Base-by-base conservation (phyloP, 2,113 vertebrate genomes). In the Calidris pugnax region DNA sequence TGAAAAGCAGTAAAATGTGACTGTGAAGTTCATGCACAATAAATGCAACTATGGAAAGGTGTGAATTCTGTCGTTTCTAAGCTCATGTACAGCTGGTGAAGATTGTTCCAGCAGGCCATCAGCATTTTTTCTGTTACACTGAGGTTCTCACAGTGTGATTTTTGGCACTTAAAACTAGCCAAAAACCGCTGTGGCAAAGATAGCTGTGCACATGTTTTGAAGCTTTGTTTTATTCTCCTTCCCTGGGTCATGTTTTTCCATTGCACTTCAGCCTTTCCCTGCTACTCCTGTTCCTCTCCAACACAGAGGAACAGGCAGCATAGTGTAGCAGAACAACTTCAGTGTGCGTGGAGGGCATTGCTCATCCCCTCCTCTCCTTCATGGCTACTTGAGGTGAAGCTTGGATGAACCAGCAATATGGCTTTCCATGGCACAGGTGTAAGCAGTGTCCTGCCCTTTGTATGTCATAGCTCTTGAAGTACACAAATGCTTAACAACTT, bases 21-120 rank as follows among this genome's bases (percentile, higher is more conserved):
- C 86, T 90, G 67, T 94, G 91, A 93, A 75, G 60, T 84, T 94
- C 50, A 68, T 55, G 93, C 84, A 97, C 62, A 97, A 91, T 97
- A 96, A 97, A 96, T 93, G 73, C 91, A 97, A 91, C 50, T 53
- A 47, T 55, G 47, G 45, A 85, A 64, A 47, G 57, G 16, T 8
- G 15, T 79, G 81, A 87, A 16, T 84, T 64, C 33, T 76, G 5
- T 91, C 28, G 27, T 76, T 97, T 86, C 62, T 45, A 37, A 72
- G 26, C 23, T 80, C 4, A 1, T 8, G 7, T 87, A 23, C 14
- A 59, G 79, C 33, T 74, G 26, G 4, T 41, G 32, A 53, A 74
- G 26, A 26, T 28, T 64, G n/a, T 72, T 90, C 18, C 53, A 68
- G 2, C 1, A 2, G 32, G 22, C 35, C 56, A 4, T 41, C 43